phyloP scores from a whole-genome alignment of 2,113 vertebrate species.

The Odobenus rosmarus region DNA sequence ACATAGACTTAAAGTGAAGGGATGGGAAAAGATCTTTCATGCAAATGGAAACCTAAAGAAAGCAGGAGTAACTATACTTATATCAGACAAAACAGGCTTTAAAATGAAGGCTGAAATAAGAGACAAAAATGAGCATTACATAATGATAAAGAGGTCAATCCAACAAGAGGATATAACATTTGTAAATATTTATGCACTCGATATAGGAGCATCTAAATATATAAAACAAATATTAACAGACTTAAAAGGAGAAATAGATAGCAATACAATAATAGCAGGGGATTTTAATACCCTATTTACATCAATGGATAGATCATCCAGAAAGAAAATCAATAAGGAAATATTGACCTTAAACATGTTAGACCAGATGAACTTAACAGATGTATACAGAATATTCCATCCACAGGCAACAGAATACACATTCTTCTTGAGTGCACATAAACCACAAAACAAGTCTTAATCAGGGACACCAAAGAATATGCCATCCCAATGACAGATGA shows the following conservation, averaged over 20 bases:
- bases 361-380: neutral
- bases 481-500: neutral
- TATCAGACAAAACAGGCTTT: neutral
- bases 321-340: neutral
- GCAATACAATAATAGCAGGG: neutral
- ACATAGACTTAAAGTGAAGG: neutral
- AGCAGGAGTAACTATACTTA: neutral
- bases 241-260: neutral
- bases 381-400: neutral
- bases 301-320: neutral
- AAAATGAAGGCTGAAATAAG: neutral
- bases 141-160: neutral
- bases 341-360: neutral
- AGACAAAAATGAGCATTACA: neutral
- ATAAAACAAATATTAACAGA: neutral
- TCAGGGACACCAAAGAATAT: neutral
- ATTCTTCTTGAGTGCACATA: neutral
- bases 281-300: neutral
- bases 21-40: neutral
- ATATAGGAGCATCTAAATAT: neutral
- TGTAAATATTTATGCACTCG: neutral
- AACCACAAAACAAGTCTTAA: neutral
- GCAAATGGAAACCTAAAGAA: neutral
- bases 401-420: neutral
- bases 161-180: neutral